Evolutionary conservation across 35 echinoderm and acorn worm genomes (phyloP).

Genomic region (Ophiothrix spiculata): DNA sequence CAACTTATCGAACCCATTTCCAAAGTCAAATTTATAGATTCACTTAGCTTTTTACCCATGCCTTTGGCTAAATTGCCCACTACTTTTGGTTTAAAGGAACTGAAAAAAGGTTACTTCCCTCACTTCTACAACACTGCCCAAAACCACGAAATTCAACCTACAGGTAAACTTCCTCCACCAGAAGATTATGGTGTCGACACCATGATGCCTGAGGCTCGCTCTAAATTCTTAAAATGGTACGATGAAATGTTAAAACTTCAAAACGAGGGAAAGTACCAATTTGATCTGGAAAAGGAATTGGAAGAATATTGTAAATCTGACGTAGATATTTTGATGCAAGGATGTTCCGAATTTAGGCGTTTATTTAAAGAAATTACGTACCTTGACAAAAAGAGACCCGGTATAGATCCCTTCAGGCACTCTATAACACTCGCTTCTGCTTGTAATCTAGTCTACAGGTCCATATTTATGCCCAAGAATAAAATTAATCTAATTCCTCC

Average conservation of each 20-base stretch:
- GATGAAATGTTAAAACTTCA: neutral
- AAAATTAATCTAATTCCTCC: constrained; percentile 45
- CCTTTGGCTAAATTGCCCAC: constrained; percentile 45
- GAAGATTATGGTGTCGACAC: constrained; percentile 41
- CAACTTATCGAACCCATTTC: constrained; percentile 1
- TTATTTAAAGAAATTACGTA: constrained; percentile 43
- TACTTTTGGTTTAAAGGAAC: constrained; percentile 60
- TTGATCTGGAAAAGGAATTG: constrained; percentile 53
- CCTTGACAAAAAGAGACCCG: neutral
- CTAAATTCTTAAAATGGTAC: constrained; percentile 51
- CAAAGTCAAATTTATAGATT: constrained; percentile 58
- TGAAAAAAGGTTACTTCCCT: constrained; percentile 78
- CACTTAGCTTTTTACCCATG: constrained; percentile 73
- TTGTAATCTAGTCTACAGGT: constrained; percentile 58
- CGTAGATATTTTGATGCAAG: constrained; percentile 57
- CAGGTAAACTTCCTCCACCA: constrained; percentile 22
- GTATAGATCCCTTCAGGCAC: constrained; percentile 51
- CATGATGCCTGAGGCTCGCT: constrained; percentile 32
- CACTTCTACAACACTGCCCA: constrained; percentile 56
- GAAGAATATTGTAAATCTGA: constrained; percentile 46
- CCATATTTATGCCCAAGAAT: constrained; percentile 31
- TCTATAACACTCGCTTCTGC: constrained; percentile 66
- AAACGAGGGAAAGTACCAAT: constrained; percentile 17
- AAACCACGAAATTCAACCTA: constrained; percentile 19
- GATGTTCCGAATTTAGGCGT: constrained; percentile 49